Conservation (phyloP, 2,888 invertebrate genomes). For the Ametastegia equiseti region DNA sequence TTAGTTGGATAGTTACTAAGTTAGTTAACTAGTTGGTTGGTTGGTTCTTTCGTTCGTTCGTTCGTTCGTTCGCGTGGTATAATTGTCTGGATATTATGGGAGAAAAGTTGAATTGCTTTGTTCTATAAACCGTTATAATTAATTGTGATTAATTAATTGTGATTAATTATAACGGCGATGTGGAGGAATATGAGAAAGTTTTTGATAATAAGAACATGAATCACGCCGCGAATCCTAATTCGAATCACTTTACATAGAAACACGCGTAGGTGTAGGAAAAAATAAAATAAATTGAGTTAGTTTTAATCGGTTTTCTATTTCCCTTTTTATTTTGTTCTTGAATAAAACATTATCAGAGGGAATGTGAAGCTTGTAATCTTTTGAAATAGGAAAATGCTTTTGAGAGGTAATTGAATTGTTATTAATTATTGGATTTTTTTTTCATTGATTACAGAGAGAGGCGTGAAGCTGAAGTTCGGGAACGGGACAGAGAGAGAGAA, state of each 20-base stretch:
- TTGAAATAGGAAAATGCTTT: background rate
- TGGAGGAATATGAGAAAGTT: background rate
- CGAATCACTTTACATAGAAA: too few relatives aligned
- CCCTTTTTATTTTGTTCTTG: too few relatives aligned
- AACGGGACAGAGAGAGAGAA: conserved; percentile 79
- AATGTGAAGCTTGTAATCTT: too few relatives aligned
- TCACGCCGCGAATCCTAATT: too few relatives aligned
- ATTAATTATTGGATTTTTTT: conserved; percentile 48
- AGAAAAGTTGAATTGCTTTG: background rate
- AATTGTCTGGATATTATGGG: background rate
- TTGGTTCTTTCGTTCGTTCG: too few relatives aligned
- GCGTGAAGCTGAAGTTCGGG: conserved; percentile 84
- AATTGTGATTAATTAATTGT: background rate
- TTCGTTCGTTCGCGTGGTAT: too few relatives aligned
- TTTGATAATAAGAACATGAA: background rate
- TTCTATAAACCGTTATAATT: background rate
- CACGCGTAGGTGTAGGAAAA: too few relatives aligned
- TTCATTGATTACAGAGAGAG: conserved; percentile 77
- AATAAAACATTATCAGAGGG: too few relatives aligned
- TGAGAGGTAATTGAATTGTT: background rate
- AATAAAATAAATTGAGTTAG: background rate
- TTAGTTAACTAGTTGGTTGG: too few relatives aligned
- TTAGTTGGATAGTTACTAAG: too few relatives aligned
- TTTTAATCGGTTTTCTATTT: too few relatives aligned
- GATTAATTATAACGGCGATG: too few relatives aligned